Conservation (phyloP, 2,888 invertebrate species). For the Arctia plantaginis region DNA sequence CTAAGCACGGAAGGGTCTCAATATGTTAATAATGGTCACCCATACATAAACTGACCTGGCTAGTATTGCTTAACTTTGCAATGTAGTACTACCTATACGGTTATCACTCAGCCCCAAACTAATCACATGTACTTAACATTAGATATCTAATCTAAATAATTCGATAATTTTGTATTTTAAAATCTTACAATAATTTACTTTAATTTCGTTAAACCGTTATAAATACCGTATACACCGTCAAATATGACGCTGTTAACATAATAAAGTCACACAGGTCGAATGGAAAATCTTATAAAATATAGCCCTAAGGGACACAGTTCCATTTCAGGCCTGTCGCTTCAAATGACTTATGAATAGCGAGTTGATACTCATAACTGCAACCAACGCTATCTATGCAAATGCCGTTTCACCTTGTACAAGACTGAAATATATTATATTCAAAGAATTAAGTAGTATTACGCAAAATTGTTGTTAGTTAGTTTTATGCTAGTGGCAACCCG, state of each 20-base stretch:
- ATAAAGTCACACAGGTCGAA: slow-evolving; percentile 28
- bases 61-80: too few species aligned
- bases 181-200: too few species aligned
- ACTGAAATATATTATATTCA: slow-evolving; percentile 27
- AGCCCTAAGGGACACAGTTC: slow-evolving; percentile 42
- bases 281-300: slow-evolving; percentile 44
- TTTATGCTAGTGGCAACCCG: neutral
- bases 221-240: neutral
- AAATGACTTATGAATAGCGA: slow-evolving; percentile 58
- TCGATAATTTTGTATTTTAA: too few species aligned
- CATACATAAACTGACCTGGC: too few species aligned
- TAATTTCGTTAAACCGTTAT: neutral
- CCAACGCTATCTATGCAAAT: slow-evolving; percentile 58
- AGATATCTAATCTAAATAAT: too few species aligned
- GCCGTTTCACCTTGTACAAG: slow-evolving; percentile 39
- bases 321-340: slow-evolving; percentile 53
- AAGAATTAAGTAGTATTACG: neutral
- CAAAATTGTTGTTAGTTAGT: neutral
- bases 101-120: too few species aligned
- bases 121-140: too few species aligned
- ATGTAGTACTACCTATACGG: too few species aligned
- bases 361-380: slow-evolving; percentile 52
- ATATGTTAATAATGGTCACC: too few species aligned
- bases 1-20: too few species aligned
- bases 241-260: neutral